phyloP scores from a whole-genome alignment of 1,140 invertebrate species.

The Tigriopus japonicus region DNA sequence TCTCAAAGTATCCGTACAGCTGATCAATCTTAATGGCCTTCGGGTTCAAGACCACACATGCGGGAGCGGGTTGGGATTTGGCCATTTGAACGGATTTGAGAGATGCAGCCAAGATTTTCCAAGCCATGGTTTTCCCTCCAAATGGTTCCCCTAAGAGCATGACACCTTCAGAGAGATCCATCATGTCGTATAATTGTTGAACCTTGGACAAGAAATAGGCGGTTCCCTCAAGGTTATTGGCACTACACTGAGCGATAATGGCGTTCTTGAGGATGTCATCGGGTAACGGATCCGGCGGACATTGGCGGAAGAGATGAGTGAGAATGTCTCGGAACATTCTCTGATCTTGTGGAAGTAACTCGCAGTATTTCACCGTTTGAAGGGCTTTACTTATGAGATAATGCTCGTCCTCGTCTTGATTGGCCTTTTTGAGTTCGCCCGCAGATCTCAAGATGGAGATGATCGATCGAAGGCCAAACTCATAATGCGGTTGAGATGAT shows the following conservation, averaged over 20 bases:
- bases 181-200: constrained; percentile 88
- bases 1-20: constrained; percentile 85
- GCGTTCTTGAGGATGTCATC: constrained; percentile 36
- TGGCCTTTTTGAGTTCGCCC: constrained; percentile 17
- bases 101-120: constrained; percentile 45
- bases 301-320: neutral
- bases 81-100: constrained; percentile 28
- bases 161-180: constrained; percentile 33
- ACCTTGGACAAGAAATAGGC: constrained; percentile 71
- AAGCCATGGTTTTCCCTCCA: constrained; percentile 60
- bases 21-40: constrained; percentile 91
- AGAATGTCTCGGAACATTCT: constrained; percentile 7
- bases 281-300: constrained; percentile 2
- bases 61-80: constrained; percentile 42
- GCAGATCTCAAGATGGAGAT: constrained; percentile 33
- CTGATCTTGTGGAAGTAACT: constrained; percentile 13
- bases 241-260: constrained; percentile 42
- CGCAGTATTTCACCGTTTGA: constrained; percentile 10
- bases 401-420: neutral
- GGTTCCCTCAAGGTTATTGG: constrained; percentile 59
- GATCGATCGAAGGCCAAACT: constrained; percentile 52
- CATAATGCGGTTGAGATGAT: constrained; percentile 85
- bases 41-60: constrained; percentile 80
- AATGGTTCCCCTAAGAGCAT: constrained; percentile 76
- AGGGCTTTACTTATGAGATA: constrained; percentile 1